Evolutionary conservation across 2,888 invertebrate genomes (phyloP).

Genomic region (Biston betularia): DNA sequence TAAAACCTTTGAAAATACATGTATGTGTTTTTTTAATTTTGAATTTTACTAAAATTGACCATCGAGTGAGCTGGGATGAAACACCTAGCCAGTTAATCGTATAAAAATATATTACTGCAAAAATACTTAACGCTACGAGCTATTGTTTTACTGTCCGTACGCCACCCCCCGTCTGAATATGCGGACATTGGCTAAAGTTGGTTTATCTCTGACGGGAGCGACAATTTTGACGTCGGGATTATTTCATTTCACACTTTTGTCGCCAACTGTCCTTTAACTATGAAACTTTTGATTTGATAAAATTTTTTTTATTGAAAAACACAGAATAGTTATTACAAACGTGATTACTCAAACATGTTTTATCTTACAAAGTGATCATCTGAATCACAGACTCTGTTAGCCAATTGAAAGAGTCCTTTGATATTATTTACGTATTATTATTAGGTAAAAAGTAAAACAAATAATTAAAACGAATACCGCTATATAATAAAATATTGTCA

Average conservation of each 20-base stretch:
- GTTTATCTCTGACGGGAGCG: conserved; percentile 49
- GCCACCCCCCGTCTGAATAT: conserved; percentile 19
- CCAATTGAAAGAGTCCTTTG: no score
- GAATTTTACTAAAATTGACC: no score
- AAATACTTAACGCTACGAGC: no score
- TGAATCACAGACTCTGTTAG: no score
- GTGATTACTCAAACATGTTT: neutral
- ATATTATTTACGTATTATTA: neutral
- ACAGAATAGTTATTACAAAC: no score
- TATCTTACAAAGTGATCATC: neutral
- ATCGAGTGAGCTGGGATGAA: no score
- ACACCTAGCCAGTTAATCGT: no score
- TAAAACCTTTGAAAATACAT: no score
- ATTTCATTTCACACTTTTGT: conserved; percentile 47
- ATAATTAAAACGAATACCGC: no score
- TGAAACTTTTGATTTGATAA: conserved; percentile 30
- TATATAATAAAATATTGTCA: no score
- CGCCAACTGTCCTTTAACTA: conserved; percentile 45
- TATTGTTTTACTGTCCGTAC: conserved; percentile 13
- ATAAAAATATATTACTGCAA: no score
- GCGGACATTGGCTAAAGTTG: conserved; percentile 52
- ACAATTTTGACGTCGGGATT: conserved; percentile 46
- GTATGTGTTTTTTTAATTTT: no score
- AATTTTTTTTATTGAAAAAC: neutral
- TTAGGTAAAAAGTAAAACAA: neutral